Percentiles rank a stretch among this genome's conserved stretches.
Evolutionary conservation across 1,140 invertebrate species (phyloP).

Genomic region (Ptiloglossa arizonensis): DNA sequence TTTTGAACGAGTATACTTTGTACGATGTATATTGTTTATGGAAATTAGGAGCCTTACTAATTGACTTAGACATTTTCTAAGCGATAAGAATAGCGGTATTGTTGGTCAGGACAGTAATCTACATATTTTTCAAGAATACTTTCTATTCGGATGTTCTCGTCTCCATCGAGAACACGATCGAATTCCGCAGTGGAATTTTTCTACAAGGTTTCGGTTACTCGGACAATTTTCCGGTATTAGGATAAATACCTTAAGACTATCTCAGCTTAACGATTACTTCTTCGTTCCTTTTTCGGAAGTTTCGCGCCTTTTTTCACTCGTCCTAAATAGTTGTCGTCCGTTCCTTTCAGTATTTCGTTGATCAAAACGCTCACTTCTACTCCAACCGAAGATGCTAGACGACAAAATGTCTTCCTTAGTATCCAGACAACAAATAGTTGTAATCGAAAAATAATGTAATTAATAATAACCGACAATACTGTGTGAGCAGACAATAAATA

Average conservation of each 20-base stretch:
- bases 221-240: neutral
- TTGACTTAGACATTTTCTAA: constrained; percentile 72
- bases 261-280: neutral
- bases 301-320: neutral
- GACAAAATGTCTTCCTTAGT: constrained; percentile 77
- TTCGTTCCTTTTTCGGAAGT: neutral
- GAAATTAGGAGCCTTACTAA: constrained; percentile 71
- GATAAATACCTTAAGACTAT: neutral
- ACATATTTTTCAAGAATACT: neutral
- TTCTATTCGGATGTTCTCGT: neutral
- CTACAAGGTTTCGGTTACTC: neutral
- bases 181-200: neutral
- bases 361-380: constrained; percentile 9
- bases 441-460: constrained; percentile 64
- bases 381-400: constrained; percentile 49
- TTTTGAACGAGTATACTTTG: constrained; percentile 74
- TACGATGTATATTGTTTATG: constrained; percentile 68
- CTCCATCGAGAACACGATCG: neutral
- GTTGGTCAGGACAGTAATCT: constrained; percentile 61
- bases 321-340: neutral
- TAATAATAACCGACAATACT: constrained; percentile 79
- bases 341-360: neutral
- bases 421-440: constrained; percentile 77
- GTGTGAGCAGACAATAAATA: constrained; percentile 81
- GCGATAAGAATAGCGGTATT: constrained; percentile 69